Evolutionary conservation across 64 coral and sea anemone species (phyloP).

Genomic region (Montipora capricornis): DNA sequence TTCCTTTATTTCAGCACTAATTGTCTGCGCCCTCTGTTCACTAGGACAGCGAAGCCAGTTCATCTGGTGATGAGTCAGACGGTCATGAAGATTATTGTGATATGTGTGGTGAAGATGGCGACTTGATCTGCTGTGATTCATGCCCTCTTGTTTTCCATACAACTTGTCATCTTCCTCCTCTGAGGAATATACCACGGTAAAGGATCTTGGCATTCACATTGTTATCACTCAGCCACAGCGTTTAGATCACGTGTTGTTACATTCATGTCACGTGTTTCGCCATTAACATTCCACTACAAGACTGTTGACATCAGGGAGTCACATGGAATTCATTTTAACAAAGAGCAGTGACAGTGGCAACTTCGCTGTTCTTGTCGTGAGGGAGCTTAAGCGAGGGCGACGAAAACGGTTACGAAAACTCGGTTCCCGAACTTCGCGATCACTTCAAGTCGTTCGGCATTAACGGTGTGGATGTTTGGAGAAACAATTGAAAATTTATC

Average conservation of each 20-base stretch:
- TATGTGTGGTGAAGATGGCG: conserved; percentile 77
- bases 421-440: no score
- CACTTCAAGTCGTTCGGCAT: no score
- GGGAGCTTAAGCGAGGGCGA: no score
- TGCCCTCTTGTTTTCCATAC: conserved; percentile 95
- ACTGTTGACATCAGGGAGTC: no score
- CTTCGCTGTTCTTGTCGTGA: no score
- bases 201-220: background rate
- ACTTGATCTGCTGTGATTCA: conserved; percentile 91
- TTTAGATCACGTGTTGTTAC: background rate
- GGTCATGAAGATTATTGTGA: conserved; percentile 91
- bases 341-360: no score
- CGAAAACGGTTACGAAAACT: no score
- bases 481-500: no score
- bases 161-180: conserved; percentile 90
- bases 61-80: conserved; percentile 42
- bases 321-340: no score
- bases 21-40: background rate
- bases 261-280: background rate
- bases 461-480: no score
- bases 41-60: conserved; percentile 27
- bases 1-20: no score
- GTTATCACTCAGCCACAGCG: background rate
- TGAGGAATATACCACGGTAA: conserved; percentile 90
- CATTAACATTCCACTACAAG: no score